Percentiles rank a stretch among this genome's conserved stretches.
Evolutionary conservation across 1,140 invertebrate species (phyloP).

Genomic region (Batillaria attramentaria): DNA sequence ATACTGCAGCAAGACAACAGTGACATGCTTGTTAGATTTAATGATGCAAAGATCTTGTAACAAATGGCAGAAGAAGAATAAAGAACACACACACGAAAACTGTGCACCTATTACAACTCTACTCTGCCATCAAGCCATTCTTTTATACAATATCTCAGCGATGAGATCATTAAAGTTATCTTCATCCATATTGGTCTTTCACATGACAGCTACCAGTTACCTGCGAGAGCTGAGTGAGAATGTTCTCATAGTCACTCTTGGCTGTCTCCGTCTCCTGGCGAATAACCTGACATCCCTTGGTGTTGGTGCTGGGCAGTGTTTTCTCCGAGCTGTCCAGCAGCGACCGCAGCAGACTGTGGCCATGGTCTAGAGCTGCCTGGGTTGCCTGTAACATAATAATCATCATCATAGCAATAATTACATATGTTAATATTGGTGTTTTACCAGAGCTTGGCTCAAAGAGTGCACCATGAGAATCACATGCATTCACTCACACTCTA

Average conservation of each 20-base stretch:
- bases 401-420: background rate
- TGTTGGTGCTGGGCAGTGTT: constrained; percentile 61
- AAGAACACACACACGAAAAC: background rate
- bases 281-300: constrained; percentile 59
- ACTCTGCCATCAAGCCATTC: too few species aligned
- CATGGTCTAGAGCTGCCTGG: constrained; percentile 65
- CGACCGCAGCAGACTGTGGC: constrained; percentile 58
- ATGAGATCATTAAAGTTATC: too few species aligned
- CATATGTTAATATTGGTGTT: too few species aligned
- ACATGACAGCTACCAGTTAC: constrained; percentile 42
- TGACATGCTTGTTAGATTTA: too few species aligned
- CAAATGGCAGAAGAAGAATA: background rate
- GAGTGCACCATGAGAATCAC: too few species aligned
- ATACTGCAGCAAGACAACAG: too few species aligned
- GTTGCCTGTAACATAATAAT: constrained; percentile 55
- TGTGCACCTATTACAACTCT: too few species aligned
- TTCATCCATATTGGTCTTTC: too few species aligned
- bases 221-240: constrained; percentile 65
- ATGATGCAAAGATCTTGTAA: too few species aligned
- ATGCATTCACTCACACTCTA: too few species aligned
- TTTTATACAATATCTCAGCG: too few species aligned
- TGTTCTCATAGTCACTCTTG: constrained; percentile 63
- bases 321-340: constrained; percentile 65
- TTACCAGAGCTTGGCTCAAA: too few species aligned
- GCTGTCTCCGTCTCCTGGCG: constrained; percentile 61